Evolutionary conservation across 2,113 vertebrate species (phyloP).

Genomic region (Myotis davidii): DNA sequence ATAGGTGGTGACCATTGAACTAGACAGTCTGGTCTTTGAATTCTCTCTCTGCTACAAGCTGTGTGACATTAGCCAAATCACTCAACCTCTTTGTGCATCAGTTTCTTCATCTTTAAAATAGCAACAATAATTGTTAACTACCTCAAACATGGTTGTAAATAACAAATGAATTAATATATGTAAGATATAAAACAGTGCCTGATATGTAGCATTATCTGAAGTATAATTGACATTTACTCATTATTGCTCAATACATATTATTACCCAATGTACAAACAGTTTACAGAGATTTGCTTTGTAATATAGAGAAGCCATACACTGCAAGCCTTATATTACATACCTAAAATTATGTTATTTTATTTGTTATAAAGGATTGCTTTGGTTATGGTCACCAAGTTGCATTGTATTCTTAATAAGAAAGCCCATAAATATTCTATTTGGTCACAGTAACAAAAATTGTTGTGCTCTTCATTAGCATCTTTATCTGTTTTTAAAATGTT

Average conservation of each 20-base stretch:
- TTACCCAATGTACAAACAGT: background rate
- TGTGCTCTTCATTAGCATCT: background rate
- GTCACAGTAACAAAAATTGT: background rate
- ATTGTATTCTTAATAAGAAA: background rate
- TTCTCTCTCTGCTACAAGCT: background rate
- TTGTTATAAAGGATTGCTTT: background rate
- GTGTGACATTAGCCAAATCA: background rate
- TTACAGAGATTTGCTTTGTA: background rate
- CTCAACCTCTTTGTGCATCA: background rate
- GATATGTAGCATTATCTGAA: background rate
- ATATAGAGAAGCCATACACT: background rate
- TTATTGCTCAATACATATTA: background rate
- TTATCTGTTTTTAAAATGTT: background rate
- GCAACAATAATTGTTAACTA: background rate
- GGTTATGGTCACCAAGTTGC: background rate
- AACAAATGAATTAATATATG: background rate
- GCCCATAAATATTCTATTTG: background rate
- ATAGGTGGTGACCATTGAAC: background rate
- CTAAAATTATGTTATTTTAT: background rate
- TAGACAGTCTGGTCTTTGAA: background rate
- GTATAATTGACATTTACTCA: background rate
- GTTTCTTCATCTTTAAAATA: conserved; percentile 17
- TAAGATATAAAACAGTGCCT: background rate
- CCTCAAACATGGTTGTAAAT: background rate
- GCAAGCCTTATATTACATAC: background rate